Base-by-base conservation (phyloP, 2,888 invertebrate species). In the Andricus quercusramuli region DNA sequence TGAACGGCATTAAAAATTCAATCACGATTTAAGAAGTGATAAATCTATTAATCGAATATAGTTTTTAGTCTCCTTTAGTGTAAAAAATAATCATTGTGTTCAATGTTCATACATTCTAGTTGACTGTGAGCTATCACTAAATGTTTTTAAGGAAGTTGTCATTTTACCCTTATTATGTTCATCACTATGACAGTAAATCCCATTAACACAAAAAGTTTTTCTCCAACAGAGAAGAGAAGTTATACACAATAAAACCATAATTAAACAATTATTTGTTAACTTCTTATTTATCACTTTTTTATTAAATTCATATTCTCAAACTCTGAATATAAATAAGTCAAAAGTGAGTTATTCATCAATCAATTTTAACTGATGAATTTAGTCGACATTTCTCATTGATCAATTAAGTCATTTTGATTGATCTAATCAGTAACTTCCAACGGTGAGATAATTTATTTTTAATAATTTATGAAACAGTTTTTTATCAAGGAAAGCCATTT, bases 171-270 rank as follows among this genome's bases (percentile, higher is more conserved):
- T 56, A 20, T 51, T 29, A 32, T 74, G 74, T 74, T 56, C 59
- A 74, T 51, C 25, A 74, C 51, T 74, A 56, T 59, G 37, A 37
- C 74, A 74, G 56, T 74, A 56, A 59, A 74, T 56, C 6, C 74
- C 74, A 32, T 74, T 74, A 22, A 8, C 56, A 74, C 51, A 29
- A n/a, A 59, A 74, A 74, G 20, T 70, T 51, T 20, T 51, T 70
- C 70, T 70, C 70, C 70, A 70, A 70, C 70, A 70, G 70, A 51
- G 0, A 25, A 47, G 25, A 47, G 47, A 59, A 70, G 47, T 29
- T 70, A 70, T 51, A 51, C 70, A 70, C 20, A 47, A 51, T 20
- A 70, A 51, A n/a, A 56, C 2, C 22, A n/a, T 0, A n/a, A 22
- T 22, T n/a, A 59, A 59, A 59, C 59, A 4, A 59, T 11, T 22